Evolutionary conservation across 2,797 vertebrate species (phyloP).

Genomic region (Luscinia megarhynchos): DNA sequence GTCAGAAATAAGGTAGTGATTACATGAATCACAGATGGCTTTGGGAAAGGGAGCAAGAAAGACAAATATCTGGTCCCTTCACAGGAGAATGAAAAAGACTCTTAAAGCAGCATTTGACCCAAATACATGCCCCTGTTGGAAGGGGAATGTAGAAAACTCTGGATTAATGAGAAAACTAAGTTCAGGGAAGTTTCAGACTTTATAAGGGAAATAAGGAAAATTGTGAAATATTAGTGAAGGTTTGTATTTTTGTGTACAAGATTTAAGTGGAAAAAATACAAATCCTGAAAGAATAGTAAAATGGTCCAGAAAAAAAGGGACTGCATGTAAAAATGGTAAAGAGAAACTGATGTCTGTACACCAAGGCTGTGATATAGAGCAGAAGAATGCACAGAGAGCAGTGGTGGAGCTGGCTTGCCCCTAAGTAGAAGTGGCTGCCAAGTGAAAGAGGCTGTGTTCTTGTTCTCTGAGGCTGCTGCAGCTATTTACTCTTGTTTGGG

Average conservation of each 20-base stretch:
- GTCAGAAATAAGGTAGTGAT: neutral
- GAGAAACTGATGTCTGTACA: neutral
- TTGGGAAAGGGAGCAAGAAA: neutral
- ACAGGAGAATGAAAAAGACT: neutral
- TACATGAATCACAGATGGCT: neutral
- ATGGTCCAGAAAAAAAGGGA: neutral
- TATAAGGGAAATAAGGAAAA: neutral
- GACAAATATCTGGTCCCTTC: neutral
- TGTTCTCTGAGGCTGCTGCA: neutral
- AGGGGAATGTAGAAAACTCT: neutral
- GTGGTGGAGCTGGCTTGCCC: neutral
- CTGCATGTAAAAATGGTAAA: neutral
- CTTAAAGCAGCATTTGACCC: neutral
- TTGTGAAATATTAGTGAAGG: accelerated
- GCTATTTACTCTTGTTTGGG: neutral
- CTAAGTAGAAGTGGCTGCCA: neutral
- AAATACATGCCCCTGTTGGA: neutral
- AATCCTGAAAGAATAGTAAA: neutral
- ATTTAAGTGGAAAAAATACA: neutral
- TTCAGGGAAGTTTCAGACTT: neutral
- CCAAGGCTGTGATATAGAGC: neutral
- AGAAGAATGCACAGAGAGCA: neutral
- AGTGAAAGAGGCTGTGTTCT: neutral
- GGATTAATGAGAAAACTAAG: neutral
- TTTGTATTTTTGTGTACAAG: neutral